phyloP scores from a whole-genome alignment of 2,797 vertebrate genomes.

The Bufotes viridis region DNA sequence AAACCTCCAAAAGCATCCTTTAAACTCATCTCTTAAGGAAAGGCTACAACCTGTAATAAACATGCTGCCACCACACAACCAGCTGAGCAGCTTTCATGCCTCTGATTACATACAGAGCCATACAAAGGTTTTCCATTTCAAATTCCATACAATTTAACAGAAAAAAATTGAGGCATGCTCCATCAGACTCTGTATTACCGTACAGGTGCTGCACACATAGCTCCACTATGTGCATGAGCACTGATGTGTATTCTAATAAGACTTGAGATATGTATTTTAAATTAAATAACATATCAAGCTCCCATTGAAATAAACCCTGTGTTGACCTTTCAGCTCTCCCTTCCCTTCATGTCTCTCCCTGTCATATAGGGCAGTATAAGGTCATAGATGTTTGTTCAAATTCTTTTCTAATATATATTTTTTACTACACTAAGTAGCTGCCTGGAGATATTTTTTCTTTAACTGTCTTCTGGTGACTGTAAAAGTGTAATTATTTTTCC shows the following conservation, averaged over 20 bases:
- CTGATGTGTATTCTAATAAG: neutral
- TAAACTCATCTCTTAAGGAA: too few relatives aligned
- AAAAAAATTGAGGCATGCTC: too few relatives aligned
- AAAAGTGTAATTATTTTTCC: constrained; percentile 49
- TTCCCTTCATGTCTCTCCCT: neutral
- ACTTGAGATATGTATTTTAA: neutral
- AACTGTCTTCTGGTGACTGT: constrained; percentile 46
- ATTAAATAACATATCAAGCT: neutral
- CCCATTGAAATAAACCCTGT: neutral
- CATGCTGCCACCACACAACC: too few relatives aligned
- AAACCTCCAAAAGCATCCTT: too few relatives aligned
- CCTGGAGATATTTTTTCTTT: constrained; percentile 29
- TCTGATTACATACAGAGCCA: too few relatives aligned
- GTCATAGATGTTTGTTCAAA: constrained; percentile 11
- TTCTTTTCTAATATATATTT: constrained; percentile 18
- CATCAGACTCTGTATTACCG: neutral
- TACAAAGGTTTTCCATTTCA: too few relatives aligned
- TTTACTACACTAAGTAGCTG: neutral
- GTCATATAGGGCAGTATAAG: neutral
- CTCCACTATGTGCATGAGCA: neutral
- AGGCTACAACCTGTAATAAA: too few relatives aligned
- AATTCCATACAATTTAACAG: too few relatives aligned
- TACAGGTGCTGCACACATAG: neutral
- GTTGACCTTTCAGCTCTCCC: neutral
- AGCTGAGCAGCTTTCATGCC: too few relatives aligned